phyloP scores from a whole-genome alignment of 2,113 vertebrate species.

The Microcebus ravelobensis region DNA sequence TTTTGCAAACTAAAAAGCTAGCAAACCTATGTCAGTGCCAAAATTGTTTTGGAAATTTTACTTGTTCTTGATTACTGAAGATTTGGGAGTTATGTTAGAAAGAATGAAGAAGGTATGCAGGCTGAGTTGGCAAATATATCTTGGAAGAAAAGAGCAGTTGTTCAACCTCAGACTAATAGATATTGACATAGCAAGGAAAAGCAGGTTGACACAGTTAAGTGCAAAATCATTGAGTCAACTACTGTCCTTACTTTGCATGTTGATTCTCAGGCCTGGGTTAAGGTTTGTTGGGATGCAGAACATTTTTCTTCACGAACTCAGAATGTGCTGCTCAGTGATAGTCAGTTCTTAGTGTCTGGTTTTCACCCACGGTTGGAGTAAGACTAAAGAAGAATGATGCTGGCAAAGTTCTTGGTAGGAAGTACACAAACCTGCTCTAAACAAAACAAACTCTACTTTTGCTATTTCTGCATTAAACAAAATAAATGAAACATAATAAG shows the following conservation, averaged over 20 bases:
- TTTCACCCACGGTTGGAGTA: neutral
- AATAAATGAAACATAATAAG: neutral
- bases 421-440: neutral
- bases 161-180: conserved; percentile 2
- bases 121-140: neutral
- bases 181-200: neutral
- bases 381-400: neutral
- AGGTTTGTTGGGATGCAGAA: neutral
- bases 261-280: neutral
- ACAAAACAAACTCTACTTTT: neutral
- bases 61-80: neutral
- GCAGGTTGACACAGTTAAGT: neutral
- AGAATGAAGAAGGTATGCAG: neutral
- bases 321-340: neutral
- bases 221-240: neutral
- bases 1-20: conserved; percentile 36
- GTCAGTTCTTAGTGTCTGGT: neutral
- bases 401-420: neutral
- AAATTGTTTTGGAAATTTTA: neutral
- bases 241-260: neutral
- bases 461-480: neutral
- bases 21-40: neutral
- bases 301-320: neutral
- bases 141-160: neutral
- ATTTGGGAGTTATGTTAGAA: neutral